Percentiles rank a stretch among this genome's conserved stretches.
phyloP scores from a whole-genome alignment of 1,140 invertebrate genomes.

The Drosophila nannoptera region DNA sequence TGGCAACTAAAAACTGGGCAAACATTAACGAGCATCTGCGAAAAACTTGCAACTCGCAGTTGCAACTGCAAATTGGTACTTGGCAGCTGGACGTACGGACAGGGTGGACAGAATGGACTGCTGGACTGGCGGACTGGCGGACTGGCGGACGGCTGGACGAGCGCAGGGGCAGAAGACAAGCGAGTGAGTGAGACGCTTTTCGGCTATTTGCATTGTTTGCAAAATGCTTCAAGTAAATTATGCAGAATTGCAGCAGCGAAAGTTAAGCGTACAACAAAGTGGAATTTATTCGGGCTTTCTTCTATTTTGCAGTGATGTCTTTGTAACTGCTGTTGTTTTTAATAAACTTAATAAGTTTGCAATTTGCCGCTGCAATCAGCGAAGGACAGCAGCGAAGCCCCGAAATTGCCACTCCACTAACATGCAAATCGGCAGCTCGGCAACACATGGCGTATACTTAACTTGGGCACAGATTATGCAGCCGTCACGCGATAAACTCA shows the following conservation, averaged over 20 bases:
- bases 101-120: too few relatives aligned
- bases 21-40: constrained; percentile 75
- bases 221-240: constrained; percentile 72
- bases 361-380: constrained; percentile 74
- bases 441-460: constrained; percentile 66
- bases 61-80: constrained; percentile 34
- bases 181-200: background rate
- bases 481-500: constrained; percentile 37
- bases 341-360: constrained; percentile 76
- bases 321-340: constrained; percentile 56
- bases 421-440: constrained; percentile 32
- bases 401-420: constrained; percentile 44
- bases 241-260: constrained; percentile 64
- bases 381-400: constrained; percentile 35
- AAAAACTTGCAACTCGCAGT: constrained; percentile 66
- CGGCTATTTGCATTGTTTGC: constrained; percentile 63
- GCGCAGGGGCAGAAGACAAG: too few relatives aligned
- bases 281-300: constrained; percentile 53
- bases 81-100: constrained; percentile 11
- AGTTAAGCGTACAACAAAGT: constrained; percentile 71
- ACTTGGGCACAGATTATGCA: constrained; percentile 48
- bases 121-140: too few relatives aligned
- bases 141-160: too few relatives aligned
- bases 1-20: constrained; percentile 45
- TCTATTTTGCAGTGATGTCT: constrained; percentile 36